Evolutionary conservation across 1,140 invertebrate species (phyloP).

Genomic region (Calliphora vicina): DNA sequence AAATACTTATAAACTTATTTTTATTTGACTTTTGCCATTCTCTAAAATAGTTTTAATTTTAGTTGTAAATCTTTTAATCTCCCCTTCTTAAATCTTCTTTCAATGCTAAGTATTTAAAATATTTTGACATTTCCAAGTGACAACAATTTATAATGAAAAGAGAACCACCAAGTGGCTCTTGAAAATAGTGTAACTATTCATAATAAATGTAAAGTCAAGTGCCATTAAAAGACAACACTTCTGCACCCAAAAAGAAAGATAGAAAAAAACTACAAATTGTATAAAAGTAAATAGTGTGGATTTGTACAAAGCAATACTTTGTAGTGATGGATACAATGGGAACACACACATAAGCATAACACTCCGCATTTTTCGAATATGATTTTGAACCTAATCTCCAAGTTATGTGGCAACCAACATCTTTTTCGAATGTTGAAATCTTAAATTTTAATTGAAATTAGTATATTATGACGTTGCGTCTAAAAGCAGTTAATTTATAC

Average conservation of each 20-base stretch:
- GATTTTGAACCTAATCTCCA: background rate
- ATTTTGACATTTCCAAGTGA: constrained; percentile 6
- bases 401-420: no score
- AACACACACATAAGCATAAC: background rate
- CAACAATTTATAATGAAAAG: constrained; percentile 10
- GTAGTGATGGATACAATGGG: background rate
- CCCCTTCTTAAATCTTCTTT: background rate
- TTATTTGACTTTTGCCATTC: no score
- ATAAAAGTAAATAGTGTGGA: background rate
- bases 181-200: constrained; percentile 10
- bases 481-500: no score
- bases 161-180: constrained; percentile 8
- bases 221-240: constrained; percentile 12
- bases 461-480: no score
- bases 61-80: no score
- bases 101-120: background rate
- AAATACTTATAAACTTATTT: no score
- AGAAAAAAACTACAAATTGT: background rate
- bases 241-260: background rate
- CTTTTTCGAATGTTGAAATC: no score
- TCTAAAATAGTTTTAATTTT: no score
- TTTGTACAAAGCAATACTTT: background rate
- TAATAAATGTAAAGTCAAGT: constrained; percentile 6
- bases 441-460: no score
- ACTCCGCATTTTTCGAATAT: background rate